Evolutionary conservation across 2,797 vertebrate species (phyloP).

Genomic region (Falco biarmicus): DNA sequence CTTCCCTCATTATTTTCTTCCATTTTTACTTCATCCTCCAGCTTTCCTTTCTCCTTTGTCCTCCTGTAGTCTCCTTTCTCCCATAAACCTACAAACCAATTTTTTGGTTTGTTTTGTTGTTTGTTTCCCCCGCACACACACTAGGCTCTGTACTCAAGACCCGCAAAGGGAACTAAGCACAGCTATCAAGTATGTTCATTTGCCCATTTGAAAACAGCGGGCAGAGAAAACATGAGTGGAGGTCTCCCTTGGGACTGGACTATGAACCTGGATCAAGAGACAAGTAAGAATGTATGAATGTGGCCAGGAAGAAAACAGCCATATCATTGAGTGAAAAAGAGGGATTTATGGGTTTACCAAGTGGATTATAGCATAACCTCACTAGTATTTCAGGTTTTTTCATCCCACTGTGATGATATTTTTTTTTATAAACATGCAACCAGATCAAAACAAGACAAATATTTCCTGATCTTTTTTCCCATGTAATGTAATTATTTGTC

Average conservation of each 20-base stretch:
- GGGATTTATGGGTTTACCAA: not conserved
- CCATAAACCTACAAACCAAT: not conserved
- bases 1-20: slow-evolving; percentile 40
- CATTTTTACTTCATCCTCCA: slow-evolving; percentile 32
- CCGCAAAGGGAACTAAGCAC: slow-evolving; percentile 24
- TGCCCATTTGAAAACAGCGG: slow-evolving; percentile 29
- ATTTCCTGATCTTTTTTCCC: not conserved
- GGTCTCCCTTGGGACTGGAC: slow-evolving; percentile 12
- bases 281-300: slow-evolving; percentile 43
- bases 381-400: not conserved
- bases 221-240: slow-evolving; percentile 22
- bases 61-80: slow-evolving; percentile 41
- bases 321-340: not conserved
- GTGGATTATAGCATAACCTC: not conserved
- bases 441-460: not conserved
- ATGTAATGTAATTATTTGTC: not conserved
- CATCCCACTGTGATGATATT: not conserved
- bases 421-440: not conserved
- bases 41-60: slow-evolving; percentile 26
- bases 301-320: slow-evolving; percentile 10
- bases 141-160: not conserved
- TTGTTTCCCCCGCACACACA: not conserved
- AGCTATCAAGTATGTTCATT: slow-evolving; percentile 46
- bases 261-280: slow-evolving; percentile 39
- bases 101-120: not conserved